A percentile compares a stretch with the other conserved stretches of the same genome.
Conservation (phyloP, 1,140 invertebrate genomes). For the Atta colombica region DNA sequence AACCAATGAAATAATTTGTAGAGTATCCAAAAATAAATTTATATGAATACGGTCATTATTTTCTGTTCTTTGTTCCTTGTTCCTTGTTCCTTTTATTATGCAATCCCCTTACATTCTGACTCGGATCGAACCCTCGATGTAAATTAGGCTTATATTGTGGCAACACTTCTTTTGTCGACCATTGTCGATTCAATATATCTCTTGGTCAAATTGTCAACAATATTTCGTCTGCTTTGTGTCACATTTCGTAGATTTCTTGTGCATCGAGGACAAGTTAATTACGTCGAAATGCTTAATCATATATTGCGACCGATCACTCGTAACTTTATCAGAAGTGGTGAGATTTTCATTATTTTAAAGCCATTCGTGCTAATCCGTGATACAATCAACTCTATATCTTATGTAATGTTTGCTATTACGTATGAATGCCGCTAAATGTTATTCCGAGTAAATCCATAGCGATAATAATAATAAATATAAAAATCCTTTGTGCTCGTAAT, state of each 20-base stretch:
- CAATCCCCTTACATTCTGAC: too few species aligned
- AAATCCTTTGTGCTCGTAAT: not conserved
- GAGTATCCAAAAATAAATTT: too few species aligned
- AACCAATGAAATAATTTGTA: too few species aligned
- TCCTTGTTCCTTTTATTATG: too few species aligned
- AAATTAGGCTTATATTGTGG: too few species aligned
- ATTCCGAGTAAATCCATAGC: too few species aligned
- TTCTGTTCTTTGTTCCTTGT: too few species aligned
- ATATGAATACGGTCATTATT: too few species aligned
- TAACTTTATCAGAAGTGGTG: slow-evolving; percentile 59
- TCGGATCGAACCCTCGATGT: too few species aligned
- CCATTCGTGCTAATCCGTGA: not conserved
- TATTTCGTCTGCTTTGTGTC: not conserved
- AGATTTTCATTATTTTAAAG: not conserved
- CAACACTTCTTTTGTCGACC: too few species aligned
- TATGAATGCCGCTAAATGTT: not conserved
- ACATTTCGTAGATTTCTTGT: not conserved
- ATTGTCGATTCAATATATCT: too few species aligned
- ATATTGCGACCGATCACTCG: slow-evolving; percentile 67
- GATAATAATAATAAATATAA: not conserved
- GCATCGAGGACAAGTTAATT: not conserved
- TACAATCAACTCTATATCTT: not conserved
- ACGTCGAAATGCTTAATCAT: slow-evolving; percentile 69
- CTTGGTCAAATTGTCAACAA: too few species aligned
- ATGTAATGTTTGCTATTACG: slow-evolving; percentile 29